A percentile compares a stretch with the other conserved stretches of the same genome.
Conservation (phyloP, 2,888 invertebrate genomes). For the Cenopis cana region DNA sequence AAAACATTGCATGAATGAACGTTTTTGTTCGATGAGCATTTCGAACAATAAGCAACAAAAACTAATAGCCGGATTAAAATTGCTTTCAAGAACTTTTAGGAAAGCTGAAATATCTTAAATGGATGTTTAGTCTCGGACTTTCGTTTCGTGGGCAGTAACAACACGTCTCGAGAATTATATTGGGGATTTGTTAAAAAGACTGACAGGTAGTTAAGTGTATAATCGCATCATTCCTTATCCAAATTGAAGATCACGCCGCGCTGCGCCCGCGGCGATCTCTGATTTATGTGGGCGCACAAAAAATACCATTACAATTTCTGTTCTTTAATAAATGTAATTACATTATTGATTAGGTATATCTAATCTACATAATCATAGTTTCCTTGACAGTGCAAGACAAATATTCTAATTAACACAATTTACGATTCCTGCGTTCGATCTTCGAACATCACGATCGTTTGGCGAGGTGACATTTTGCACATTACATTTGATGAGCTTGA, state of each 20-base stretch:
- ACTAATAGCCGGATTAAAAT: constrained; percentile 35
- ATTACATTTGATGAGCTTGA: constrained; percentile 42
- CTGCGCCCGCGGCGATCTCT: constrained; percentile 36
- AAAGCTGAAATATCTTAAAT: constrained; percentile 36
- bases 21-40: constrained; percentile 72
- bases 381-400: constrained; percentile 39
- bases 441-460: constrained; percentile 16
- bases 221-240: constrained; percentile 43
- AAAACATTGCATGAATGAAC: constrained; percentile 69
- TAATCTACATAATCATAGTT: constrained; percentile 44
- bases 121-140: constrained; percentile 29
- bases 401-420: constrained; percentile 41
- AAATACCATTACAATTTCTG: constrained; percentile 45
- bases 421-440: constrained; percentile 25
- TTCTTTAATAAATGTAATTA: constrained; percentile 45
- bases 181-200: constrained; percentile 36
- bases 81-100: constrained; percentile 33
- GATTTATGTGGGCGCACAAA: constrained; percentile 43
- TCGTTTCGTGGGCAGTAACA: constrained; percentile 26
- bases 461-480: constrained; percentile 38
- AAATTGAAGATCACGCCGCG: constrained; percentile 39
- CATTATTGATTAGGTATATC: constrained; percentile 44
- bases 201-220: constrained; percentile 44
- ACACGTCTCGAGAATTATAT: constrained; percentile 28
- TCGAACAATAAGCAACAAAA: constrained; percentile 63